Evolutionary conservation across 2,797 vertebrate species (phyloP), one percentile per base, ranked within the genome.

Genomic region (Lagorchestes hirsutus): DNA sequence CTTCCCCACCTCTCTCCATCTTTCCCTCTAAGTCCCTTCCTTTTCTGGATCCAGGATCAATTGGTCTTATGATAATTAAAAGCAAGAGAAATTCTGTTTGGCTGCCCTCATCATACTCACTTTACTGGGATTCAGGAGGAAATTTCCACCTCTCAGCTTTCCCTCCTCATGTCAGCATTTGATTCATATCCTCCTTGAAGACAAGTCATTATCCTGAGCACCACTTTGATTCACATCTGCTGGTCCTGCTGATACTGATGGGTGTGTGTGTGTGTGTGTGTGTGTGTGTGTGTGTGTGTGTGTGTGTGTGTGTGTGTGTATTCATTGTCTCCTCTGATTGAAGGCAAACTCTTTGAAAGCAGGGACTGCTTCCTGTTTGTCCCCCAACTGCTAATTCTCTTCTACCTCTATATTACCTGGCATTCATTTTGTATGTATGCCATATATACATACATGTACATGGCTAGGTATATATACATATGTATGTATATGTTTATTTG

Each of bases 211-310:
- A 95, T 50, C 34, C 54, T 94, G 54, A 55, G 34, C 90, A 95
- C 62, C 95, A 95, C 92, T 50, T 74, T 55, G 5, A n/a, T 34
- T 74, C 55, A 92, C 94, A 31, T 92, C 94, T 97, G 67, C 91
- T 67, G 58, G 91, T 87, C 52, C 46, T 95, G 94, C 56, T 67
- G 95, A 52, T 92, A 22, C 93, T 94, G 74, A 82, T 82, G 40
- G 40, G 67, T 22, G 67, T 40, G 6, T 74, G 6, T 74, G 16
- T 67, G 31, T 62, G 14, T 22, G 67, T 40, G 6, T 74, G 6
- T 74, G 16, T 67, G 31, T 62, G 14, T 34, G 62, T 67, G 62
- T 18, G 59, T n/a, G 6, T 34, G 34, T n/a, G 12, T 62, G 59
- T 62, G 59, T 34, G 59, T 62, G 31, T 67, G 14, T 67, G 14